A percentile compares a stretch with the other conserved stretches of the same genome.
Evolutionary conservation across 2,888 invertebrate genomes (phyloP).

Genomic region (Ichneumoninae sp.): DNA sequence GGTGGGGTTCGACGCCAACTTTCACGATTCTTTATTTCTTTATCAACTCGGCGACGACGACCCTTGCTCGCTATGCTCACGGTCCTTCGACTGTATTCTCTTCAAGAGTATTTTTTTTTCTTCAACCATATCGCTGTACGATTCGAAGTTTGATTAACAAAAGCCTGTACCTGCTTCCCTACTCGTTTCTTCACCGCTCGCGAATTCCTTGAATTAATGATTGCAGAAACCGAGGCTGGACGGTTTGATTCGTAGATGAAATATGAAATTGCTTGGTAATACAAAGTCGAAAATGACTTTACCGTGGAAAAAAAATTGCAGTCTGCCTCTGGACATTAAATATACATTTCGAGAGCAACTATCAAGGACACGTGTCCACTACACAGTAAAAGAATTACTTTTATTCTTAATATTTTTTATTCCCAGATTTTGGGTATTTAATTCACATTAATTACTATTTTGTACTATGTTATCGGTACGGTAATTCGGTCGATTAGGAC

Average conservation of each 20-base stretch:
- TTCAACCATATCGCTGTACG: slow-evolving; percentile 57
- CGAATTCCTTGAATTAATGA: slow-evolving; percentile 16
- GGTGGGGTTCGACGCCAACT: slow-evolving; percentile 82
- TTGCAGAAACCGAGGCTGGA: neutral
- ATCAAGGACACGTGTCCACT: neutral
- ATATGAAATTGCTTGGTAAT: neutral
- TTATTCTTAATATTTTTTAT: no score
- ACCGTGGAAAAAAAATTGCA: no score
- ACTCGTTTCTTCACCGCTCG: slow-evolving; percentile 6
- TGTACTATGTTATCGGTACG: no score
- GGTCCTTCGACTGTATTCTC: neutral
- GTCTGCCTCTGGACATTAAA: neutral
- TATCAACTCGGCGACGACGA: slow-evolving; percentile 79
- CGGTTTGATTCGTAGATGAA: neutral
- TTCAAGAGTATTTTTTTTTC: neutral
- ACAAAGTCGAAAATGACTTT: neutral
- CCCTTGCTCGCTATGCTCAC: slow-evolving; percentile 69
- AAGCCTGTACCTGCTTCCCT: slow-evolving; percentile 24
- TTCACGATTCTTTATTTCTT: slow-evolving; percentile 84
- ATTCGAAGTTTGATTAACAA: slow-evolving; percentile 65
- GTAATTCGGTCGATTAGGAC: no score
- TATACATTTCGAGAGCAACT: neutral
- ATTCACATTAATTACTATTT: no score
- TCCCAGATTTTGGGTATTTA: no score
- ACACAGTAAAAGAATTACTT: neutral